Evolutionary conservation across 2,113 vertebrate genomes (phyloP), one percentile per base, ranked within the genome.

Genomic region (Forbesichthys agassizii): DNA sequence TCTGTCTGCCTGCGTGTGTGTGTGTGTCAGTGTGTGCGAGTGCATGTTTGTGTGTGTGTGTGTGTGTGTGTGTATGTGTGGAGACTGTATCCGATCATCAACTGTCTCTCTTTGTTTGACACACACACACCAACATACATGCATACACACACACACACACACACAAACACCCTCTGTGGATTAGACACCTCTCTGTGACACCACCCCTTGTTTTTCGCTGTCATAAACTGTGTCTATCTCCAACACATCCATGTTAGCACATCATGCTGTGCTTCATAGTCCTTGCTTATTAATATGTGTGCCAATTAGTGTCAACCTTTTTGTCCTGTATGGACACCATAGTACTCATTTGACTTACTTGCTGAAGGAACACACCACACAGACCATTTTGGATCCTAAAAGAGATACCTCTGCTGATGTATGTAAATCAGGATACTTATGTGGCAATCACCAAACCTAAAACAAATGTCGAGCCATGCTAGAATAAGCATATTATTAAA

Each of bases 11-110:
- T 70, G 68, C 55, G 75, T 56, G 55, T 12, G 70, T 71, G 53
- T 20, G 42, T 11, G 60, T 62, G n/a, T 62, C 0, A 2, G 27
- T 27, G 27, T 27, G 27, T 27, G 27, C 27, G 27, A 1, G 20
- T 2, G 20, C 20, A 20, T 20, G 20, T 20, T 20, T 27, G 27
- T 2, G 27, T 27, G 27, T 27, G 27, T 27, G 27, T 27, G 20
- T 27, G 20, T 27, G 20, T 27, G 27, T 27, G 27, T 27, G 27
- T 27, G 27, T 27, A 2, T 27, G 27, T 27, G 20, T 61, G 60
- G 61, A 27, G 51, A 88, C 85, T 78, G 69, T 64, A 89, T 88
- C 81, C 84, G 76, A 86, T 87, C 80, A 82, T 88, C 77, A 83
- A 83, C 84, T 85, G 78, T 81, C 75, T 79, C 80, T 73, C 72